Percentiles rank a stretch among this genome's conserved stretches.
These are phyloP conservation scores for Sciurus niger DNA, from an alignment of 2,113 vertebrate species.

Conservation along the genomic window DNA sequence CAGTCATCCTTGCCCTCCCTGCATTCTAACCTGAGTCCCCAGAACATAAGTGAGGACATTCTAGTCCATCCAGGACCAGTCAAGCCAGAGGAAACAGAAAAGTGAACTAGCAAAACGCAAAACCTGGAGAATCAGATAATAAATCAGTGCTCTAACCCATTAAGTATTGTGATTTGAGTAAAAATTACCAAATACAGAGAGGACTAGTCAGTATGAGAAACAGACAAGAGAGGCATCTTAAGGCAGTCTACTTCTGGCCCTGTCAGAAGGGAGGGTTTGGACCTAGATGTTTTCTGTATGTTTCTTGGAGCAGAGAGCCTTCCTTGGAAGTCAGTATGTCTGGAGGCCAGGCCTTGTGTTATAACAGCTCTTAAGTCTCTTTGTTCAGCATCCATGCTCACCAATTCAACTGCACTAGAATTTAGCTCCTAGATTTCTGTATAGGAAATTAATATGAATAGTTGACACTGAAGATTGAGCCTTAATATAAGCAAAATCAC, in stretches of 20 bases:
- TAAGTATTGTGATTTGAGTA: neutral
- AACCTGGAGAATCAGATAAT: neutral
- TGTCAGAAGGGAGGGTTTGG: neutral
- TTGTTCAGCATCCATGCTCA: neutral
- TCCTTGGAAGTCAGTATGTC: neutral
- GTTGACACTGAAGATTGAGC: neutral
- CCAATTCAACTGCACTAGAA: neutral
- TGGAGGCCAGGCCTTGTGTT: neutral
- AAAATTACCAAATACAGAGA: neutral
- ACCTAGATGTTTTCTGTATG: neutral
- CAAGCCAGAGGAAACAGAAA: neutral
- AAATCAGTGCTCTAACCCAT: neutral
- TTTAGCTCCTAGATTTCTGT: neutral
- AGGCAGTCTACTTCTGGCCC: neutral
- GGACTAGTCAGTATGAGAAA: neutral
- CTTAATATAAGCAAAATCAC: neutral
- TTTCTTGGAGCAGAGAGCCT: neutral
- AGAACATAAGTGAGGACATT: neutral
- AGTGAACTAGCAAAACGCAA: too few relatives aligned
- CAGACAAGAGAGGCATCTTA: accelerated
- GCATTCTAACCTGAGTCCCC: neutral
- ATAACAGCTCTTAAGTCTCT: neutral
- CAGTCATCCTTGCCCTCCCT: too few relatives aligned
- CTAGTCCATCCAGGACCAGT: neutral
- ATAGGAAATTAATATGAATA: neutral